Percentiles rank a stretch among this genome's conserved stretches.
Evolutionary conservation across 2,888 invertebrate species (phyloP).

Genomic region (Syritta pipiens): DNA sequence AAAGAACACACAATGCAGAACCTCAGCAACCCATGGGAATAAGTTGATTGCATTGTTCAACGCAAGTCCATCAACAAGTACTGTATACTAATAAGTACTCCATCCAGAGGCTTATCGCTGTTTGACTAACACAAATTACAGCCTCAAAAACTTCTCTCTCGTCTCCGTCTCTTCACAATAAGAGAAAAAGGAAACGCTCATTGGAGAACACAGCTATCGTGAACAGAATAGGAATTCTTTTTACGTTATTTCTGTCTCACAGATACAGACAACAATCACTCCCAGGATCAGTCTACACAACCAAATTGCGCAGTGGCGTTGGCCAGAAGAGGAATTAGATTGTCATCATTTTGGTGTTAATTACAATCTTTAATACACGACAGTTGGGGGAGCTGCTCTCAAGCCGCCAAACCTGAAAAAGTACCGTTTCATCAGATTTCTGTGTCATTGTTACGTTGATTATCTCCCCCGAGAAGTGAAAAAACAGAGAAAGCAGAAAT

Average conservation of each 20-base stretch:
- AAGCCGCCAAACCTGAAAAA: slow-evolving; percentile 14
- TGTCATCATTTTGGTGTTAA: slow-evolving; percentile 33
- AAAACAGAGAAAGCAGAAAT: background rate
- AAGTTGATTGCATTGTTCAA: slow-evolving; percentile 31
- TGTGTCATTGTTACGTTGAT: slow-evolving; percentile 29
- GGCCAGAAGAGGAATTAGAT: background rate
- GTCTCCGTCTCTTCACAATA: background rate
- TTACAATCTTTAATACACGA: slow-evolving; percentile 30
- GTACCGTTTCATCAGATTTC: slow-evolving; percentile 37
- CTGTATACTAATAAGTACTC: slow-evolving; percentile 44
- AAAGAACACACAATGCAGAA: background rate
- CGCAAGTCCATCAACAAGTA: slow-evolving; percentile 32
- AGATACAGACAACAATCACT: background rate
- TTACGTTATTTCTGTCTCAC: background rate
- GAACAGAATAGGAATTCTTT: slow-evolving; percentile 33
- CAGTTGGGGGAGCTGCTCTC: background rate
- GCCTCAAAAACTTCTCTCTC: background rate
- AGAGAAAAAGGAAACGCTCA: background rate
- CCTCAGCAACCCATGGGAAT: slow-evolving; percentile 29
- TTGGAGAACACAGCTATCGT: slow-evolving; percentile 14
- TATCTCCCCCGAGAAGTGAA: slow-evolving; percentile 11
- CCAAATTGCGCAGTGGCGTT: background rate
- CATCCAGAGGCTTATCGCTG: slow-evolving; percentile 31
- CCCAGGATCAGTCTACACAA: background rate
- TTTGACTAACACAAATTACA: slow-evolving; percentile 31